Conservation (phyloP, 2,113 vertebrate genomes). For the Hyaena hyaena region DNA sequence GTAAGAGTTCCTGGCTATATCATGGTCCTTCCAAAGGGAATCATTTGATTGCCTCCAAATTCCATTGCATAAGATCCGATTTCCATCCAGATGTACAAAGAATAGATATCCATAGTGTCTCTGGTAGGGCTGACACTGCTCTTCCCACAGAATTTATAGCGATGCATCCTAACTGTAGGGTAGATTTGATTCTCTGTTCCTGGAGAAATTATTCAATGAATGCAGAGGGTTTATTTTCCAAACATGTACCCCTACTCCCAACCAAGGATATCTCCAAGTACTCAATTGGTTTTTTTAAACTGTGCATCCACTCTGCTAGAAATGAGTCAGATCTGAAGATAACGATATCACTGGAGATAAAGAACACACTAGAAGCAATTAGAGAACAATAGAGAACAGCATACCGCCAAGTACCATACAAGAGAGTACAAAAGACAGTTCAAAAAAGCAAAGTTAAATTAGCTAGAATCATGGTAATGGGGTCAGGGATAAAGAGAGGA, state of each 20-base stretch:
- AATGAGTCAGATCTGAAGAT: neutral
- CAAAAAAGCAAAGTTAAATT: neutral
- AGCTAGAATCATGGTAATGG: neutral
- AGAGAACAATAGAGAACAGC: neutral
- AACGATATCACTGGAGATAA: neutral
- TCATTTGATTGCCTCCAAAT: neutral
- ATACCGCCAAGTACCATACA: neutral
- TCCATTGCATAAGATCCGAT: neutral
- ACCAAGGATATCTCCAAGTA: neutral
- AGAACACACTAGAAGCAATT: neutral
- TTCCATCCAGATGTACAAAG: neutral
- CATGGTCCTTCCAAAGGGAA: neutral
- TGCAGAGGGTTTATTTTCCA: neutral
- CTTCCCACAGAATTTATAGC: neutral
- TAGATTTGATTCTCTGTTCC: conserved; percentile 4
- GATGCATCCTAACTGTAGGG: neutral
- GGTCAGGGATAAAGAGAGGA: neutral
- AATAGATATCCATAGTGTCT: neutral
- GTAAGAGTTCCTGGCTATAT: neutral
- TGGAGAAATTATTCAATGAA: neutral
- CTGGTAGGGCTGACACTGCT: neutral
- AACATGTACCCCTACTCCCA: neutral
- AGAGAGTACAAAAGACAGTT: neutral
- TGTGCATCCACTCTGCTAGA: neutral
- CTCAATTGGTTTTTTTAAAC: neutral